Base-by-base conservation (phyloP, 92 coral and sea anemone species). In the Heteractis magnifica region DNA sequence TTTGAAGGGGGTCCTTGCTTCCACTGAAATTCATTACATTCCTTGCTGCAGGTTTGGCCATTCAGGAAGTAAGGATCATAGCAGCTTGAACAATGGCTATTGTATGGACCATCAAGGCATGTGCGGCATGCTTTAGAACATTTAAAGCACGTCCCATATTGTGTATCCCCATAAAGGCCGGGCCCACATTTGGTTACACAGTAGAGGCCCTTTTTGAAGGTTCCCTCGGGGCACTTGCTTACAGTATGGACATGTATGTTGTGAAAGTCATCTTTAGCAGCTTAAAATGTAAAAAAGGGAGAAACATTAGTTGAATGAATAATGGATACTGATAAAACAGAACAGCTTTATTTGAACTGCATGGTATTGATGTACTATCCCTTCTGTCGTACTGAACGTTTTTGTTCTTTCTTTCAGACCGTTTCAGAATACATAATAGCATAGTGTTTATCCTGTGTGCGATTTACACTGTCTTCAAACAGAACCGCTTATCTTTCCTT, bases 61-160 rank as follows among this genome's bases (percentile, higher is more conserved):
- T 70, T 60, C 56, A 94, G 82, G 64, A 86, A 84, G 71, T 55
- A 82, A 15, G 90, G 90, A 10, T 64, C 10, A 13, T 79, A 16
- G 71, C 95, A 94, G 19, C 95, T 90, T 15, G 95, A 87, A 55
- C 98, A 94, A 10, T 83, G 87, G 65, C 78, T 77, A 21, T 87
- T 44, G 6, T 20, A 65, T 0, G 70, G 77, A 11, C 95, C 93
- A 65, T 91, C 89, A 10, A 86, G 51, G 71, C 97, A 93, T 15
- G 94, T 89, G 52, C 71, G 85, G 64, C 97, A 93, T 19, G 68
- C 65, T 51, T 81, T 53, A 52, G 86, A 86, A 76, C 97, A 93
- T 51, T 80, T 58, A 48, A 78, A 86, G 76, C 97, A 93, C 12
- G 79, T 75, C 71, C 87, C 49, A 2, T 91, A 65, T 49, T 48